Percentiles rank a stretch among this genome's conserved stretches.
Evolutionary conservation across 2,888 invertebrate species (phyloP).

Genomic region (Drosophila paucipuncta): DNA sequence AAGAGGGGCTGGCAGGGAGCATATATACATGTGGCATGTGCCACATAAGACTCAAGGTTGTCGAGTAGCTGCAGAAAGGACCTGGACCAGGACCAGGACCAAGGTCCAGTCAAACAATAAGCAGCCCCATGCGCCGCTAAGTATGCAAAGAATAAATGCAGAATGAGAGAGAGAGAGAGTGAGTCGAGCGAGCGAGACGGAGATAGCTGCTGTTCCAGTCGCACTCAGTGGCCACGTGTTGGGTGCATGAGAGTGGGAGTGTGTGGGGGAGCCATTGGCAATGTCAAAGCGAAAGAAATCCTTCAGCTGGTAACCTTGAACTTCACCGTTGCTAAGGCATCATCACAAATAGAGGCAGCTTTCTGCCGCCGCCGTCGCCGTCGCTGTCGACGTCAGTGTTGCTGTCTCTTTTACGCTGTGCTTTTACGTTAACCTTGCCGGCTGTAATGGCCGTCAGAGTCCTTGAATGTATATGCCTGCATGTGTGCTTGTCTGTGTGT

Average conservation of each 20-base stretch:
- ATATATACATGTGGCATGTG: slow-evolving; percentile 9
- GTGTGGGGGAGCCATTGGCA: slow-evolving; percentile 47
- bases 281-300: slow-evolving; percentile 59
- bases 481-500: background rate
- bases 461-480: slow-evolving; percentile 56
- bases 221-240: slow-evolving; percentile 51
- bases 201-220: slow-evolving; percentile 25
- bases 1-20: background rate
- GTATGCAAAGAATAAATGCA: slow-evolving; percentile 58
- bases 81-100: slow-evolving; percentile 4
- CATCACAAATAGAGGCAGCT: slow-evolving; percentile 25
- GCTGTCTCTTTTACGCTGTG: slow-evolving; percentile 44
- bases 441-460: slow-evolving; percentile 44
- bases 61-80: slow-evolving; percentile 37
- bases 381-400: slow-evolving; percentile 4
- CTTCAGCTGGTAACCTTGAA: slow-evolving; percentile 82
- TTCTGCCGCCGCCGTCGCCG: slow-evolving; percentile 16
- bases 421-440: slow-evolving; percentile 71
- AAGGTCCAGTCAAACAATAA: slow-evolving; percentile 57
- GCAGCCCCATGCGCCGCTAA: slow-evolving; percentile 67
- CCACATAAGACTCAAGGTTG: slow-evolving; percentile 41
- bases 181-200: background rate
- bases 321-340: slow-evolving; percentile 79
- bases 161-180: background rate
- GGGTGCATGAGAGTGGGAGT: slow-evolving; percentile 12